These are phyloP conservation scores for Leptinotarsa juncta DNA, from an alignment of 2,888 invertebrate genomes.

Conservation along the genomic window DNA sequence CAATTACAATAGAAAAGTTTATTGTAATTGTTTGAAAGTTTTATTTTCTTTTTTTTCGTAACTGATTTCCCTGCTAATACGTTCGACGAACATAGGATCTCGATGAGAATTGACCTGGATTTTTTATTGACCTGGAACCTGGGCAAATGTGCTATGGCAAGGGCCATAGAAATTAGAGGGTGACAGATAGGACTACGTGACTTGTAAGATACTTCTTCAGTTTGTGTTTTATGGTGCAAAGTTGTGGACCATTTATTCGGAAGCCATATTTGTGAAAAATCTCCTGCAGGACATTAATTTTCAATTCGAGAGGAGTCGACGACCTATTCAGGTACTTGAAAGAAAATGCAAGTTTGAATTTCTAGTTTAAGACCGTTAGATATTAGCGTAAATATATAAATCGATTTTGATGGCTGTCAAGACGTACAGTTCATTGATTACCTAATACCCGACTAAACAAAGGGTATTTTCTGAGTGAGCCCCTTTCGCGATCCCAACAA, in stretches of 20 bases:
- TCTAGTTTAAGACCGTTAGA: conserved; percentile 8
- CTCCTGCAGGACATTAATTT: background rate
- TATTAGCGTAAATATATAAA: conserved; percentile 1
- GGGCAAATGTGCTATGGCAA: no score
- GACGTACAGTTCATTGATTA: conserved; percentile 53
- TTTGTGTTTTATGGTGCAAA: conserved; percentile 3
- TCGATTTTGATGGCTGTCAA: conserved; percentile 38
- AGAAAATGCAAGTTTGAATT: conserved; percentile 11
- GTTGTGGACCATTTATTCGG: conserved; percentile 3
- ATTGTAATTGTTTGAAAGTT: no score
- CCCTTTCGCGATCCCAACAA: conserved; percentile 8
- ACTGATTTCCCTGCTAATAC: no score
- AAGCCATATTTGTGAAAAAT: conserved; percentile 23
- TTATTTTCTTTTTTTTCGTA: no score
- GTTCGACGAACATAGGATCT: no score
- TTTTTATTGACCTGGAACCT: no score
- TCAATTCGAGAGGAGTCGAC: background rate
- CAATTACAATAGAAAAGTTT: no score
- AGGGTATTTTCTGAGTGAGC: background rate
- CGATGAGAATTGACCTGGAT: no score
- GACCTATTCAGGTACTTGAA: conserved; percentile 22
- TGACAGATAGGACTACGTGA: no score
- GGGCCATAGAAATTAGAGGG: no score
- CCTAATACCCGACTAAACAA: conserved; percentile 50
- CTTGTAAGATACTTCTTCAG: background rate